Base-by-base conservation (phyloP, 2,888 invertebrate genomes). In the Isoperla grammatica region DNA sequence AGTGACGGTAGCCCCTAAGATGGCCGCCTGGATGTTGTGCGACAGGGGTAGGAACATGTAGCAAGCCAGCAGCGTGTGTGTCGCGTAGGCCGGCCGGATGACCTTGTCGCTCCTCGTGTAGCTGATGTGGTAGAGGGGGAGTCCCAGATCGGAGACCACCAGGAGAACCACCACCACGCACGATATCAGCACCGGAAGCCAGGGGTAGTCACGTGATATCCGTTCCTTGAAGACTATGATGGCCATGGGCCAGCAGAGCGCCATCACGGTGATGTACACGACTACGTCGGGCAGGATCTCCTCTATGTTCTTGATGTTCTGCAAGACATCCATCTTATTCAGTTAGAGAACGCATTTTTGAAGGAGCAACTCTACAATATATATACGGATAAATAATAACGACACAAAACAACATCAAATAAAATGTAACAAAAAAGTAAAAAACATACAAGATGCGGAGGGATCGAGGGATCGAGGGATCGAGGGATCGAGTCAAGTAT, bases 11-110 rank as follows among this genome's bases (percentile, higher is more conserved):
- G 82, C 64, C 0, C 91, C 93, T 55, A 91, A 76, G 20, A 86
- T 69, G 22, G 87, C 79, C 0, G 88, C 86, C 63, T 87, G 77
- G 63, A 83, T 79, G 70, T 88, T 86, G 69, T 86, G 84, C 19
- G 87, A 82, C 69, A 93, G 79, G 0, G 92, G 91, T 65, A 94
- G 78, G 73, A 94, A 92, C 65, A 92, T 85, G 73, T 93, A 92
- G 63, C 88, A 85, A 1, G 88, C 85, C 55, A 94, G 79, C 1
- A 93, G 78, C 1, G 87, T 81, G 72, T 87, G 83, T 0, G 85
- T 84, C 1, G 84, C 79, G 69, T 87, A 88, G 0, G 86, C 85
- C 15, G 89, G 88, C 57, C 87, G 79, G 1, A 67, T 17, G 64
- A 68, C 12, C 70, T 69, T n/a, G n/a, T 42, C 22, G 22, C 23